These are phyloP conservation scores for Lithobates pipiens DNA, from an alignment of 2,797 vertebrate species.

Conservation along the genomic window DNA sequence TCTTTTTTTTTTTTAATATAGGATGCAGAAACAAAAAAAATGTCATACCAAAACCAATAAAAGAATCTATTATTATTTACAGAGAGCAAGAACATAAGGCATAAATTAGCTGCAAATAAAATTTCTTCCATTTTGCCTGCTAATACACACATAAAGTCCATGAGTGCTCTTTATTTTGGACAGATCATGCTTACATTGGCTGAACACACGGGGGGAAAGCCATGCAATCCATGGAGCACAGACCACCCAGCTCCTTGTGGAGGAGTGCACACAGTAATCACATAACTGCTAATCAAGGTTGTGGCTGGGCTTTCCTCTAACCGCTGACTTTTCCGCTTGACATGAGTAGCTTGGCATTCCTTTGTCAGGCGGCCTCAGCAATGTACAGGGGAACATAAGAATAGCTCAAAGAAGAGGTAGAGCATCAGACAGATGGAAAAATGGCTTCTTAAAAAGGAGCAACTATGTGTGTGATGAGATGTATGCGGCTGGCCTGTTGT, in stretches of 20 bases:
- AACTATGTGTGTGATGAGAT: too few relatives aligned
- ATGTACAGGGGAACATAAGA: conserved; percentile 18
- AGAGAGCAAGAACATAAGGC: too few relatives aligned
- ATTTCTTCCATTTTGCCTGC: background rate
- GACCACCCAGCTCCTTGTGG: conserved; percentile 36
- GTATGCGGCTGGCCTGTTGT: too few relatives aligned
- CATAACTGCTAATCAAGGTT: conserved; percentile 45
- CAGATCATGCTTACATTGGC: background rate
- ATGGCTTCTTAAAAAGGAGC: too few relatives aligned
- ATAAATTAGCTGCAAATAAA: background rate
- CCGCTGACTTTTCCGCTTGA: conserved; percentile 40
- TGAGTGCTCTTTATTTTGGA: background rate
- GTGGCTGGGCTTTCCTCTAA: conserved; percentile 44
- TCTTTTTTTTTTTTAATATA: too few relatives aligned
- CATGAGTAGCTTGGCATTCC: conserved; percentile 34
- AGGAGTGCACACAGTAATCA: conserved; percentile 40
- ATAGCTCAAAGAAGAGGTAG: conserved; percentile 12
- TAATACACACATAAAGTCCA: background rate
- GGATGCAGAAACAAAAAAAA: too few relatives aligned
- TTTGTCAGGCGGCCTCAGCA: conserved; percentile 15
- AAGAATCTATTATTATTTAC: too few relatives aligned
- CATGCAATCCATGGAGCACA: background rate
- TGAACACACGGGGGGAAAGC: background rate
- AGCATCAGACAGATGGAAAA: background rate
- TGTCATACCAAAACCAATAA: too few relatives aligned